These are phyloP conservation scores for Hydrozoanthus gracilis DNA, from an alignment of 92 coral and sea anemone genomes.

Conservation along the genomic window DNA sequence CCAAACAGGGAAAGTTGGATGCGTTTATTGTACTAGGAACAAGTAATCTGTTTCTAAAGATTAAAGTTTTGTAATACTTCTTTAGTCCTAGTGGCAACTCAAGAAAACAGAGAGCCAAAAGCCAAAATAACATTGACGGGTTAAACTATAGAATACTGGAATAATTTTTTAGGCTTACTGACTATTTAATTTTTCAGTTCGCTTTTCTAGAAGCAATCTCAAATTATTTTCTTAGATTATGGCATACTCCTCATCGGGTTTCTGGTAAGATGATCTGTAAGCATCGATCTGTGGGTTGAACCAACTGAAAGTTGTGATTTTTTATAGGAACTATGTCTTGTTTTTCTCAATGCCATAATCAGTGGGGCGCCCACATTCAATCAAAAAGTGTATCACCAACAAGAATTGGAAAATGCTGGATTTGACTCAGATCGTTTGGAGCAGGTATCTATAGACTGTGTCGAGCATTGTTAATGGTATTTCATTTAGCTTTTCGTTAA, in stretches of 20 bases:
- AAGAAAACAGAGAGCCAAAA: no score
- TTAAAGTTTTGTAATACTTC: no score
- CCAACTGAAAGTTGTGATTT: background rate
- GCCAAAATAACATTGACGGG: no score
- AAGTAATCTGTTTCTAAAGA: no score
- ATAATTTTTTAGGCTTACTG: no score
- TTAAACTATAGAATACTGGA: no score
- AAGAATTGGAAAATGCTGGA: constrained; percentile 93
- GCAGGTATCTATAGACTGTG: constrained; percentile 55
- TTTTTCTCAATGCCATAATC: constrained; percentile 84
- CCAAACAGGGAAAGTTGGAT: no score
- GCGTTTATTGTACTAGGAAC: no score
- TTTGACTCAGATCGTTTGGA: constrained; percentile 87
- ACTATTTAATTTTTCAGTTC: background rate
- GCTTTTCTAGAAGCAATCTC: background rate
- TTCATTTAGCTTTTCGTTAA: background rate
- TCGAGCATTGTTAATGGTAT: background rate
- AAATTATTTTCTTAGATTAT: no score
- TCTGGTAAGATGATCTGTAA: background rate
- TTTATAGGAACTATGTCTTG: constrained; percentile 79
- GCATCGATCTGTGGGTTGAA: background rate
- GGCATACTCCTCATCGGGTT: no score
- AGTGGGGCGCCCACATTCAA: constrained; percentile 86
- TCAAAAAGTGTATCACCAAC: constrained; percentile 91
- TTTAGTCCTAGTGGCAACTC: no score